Conservation (phyloP, 2,113 vertebrate species). For the Triplophysa rosa region DNA sequence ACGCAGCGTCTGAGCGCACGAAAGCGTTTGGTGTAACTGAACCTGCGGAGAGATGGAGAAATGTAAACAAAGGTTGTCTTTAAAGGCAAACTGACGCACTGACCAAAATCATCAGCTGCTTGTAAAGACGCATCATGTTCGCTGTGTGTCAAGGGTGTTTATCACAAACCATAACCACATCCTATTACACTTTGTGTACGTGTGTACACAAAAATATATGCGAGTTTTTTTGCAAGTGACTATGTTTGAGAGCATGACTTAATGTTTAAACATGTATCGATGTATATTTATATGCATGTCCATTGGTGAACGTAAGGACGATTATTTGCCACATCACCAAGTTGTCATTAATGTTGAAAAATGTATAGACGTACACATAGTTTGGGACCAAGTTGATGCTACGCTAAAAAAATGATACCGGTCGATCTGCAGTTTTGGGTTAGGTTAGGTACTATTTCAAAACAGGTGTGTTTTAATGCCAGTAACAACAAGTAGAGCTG, state of each 20-base stretch:
- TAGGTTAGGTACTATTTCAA: not conserved
- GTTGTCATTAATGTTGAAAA: not conserved
- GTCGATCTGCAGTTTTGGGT: not conserved
- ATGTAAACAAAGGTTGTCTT: not conserved
- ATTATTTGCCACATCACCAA: not conserved
- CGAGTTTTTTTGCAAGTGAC: conserved; percentile 20
- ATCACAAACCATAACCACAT: conserved; percentile 48
- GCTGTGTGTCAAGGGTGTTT: conserved; percentile 27
- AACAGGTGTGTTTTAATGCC: not conserved
- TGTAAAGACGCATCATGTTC: not conserved
- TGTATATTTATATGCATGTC: not conserved
- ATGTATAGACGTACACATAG: no score
- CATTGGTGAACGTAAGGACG: not conserved
- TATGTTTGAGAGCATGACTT: not conserved
- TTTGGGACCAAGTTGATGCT: no score
- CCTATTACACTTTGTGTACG: conserved; percentile 37
- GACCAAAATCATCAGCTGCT: conserved; percentile 15
- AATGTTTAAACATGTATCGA: not conserved
- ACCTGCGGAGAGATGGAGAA: conserved; percentile 61
- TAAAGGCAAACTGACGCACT: conserved; percentile 3
- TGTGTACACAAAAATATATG: not conserved
- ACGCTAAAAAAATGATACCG: not conserved
- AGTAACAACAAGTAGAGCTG: conserved; percentile 5
- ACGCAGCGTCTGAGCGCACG: conserved; percentile 75
- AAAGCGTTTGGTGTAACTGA: conserved; percentile 84